A percentile compares a stretch with the other conserved stretches of the same genome.
phyloP scores from a whole-genome alignment of 2,113 vertebrate genomes.

The Nibea coibor region DNA sequence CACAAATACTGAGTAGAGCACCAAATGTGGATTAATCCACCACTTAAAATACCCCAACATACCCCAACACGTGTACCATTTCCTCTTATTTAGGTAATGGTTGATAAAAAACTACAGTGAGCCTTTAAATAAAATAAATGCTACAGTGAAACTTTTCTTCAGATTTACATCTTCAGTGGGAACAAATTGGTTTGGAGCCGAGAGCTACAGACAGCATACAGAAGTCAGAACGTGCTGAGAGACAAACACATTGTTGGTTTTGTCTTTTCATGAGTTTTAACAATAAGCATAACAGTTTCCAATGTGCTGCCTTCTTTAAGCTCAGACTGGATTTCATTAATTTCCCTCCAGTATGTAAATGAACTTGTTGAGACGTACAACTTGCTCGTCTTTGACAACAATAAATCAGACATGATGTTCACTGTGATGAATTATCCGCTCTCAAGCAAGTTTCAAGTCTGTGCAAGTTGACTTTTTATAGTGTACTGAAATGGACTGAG shows the following conservation, averaged over 20 bases:
- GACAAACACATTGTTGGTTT: not conserved
- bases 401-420: not conserved
- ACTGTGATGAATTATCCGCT: conserved; percentile 3
- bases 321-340: not conserved
- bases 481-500: not conserved
- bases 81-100: no score
- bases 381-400: not conserved
- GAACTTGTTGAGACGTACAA: conserved; percentile 2
- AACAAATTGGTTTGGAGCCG: not conserved
- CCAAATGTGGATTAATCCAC: no score
- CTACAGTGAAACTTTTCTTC: not conserved
- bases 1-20: no score
- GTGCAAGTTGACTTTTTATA: conserved; percentile 20
- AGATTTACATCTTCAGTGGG: not conserved
- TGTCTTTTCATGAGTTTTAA: not conserved
- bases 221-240: not conserved
- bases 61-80: no score
- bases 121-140: no score
- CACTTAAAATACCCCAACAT: no score
- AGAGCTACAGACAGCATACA: not conserved
- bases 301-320: not conserved
- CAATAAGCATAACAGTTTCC: not conserved
- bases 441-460: conserved; percentile 31
- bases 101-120: not conserved
- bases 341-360: conserved; percentile 9